Evolutionary conservation across 2,113 vertebrate species (phyloP), one percentile per base, ranked within the genome.

Genomic region (Apeltes quadracus): DNA sequence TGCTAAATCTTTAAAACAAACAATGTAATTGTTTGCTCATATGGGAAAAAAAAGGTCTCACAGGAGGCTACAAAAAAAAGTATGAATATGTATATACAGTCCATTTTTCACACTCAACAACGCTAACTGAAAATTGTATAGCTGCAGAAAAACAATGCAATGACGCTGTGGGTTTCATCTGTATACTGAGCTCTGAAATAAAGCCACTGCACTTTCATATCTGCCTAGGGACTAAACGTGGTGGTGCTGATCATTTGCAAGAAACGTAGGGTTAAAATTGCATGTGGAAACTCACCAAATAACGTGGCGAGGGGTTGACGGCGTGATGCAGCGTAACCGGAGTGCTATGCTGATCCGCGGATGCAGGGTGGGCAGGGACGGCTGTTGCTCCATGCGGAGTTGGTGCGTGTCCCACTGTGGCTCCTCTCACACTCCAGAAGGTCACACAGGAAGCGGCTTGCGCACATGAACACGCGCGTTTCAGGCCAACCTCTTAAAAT

Each of bases 381-480:
- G 80, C 73, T 79, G 76, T 48, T 75, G 67, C 78, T 76, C 79
- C 85, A 77, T 32, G 81, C 76, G 27, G 86, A 80, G 87, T 75
- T 22, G n/a, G 77, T 84, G 83, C 84, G 84, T 69, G 79, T 84
- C 81, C 82, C 53, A 79, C 87, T 83, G 86, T 82, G 82, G 78
- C 68, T 87, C 73, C 82, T 84, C 84, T 90, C 89, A 86, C 87
- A 84, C 84, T 87, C 79, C 86, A 90, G 88, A 90, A 89, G 89
- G 91, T 92, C 88, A 91, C 83, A 77, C 86, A 88, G 84, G 84
- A 87, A 89, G 88, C 84, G 81, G 88, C 81, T 70, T 50, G 25
- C 55, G 54, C 80, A 78, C 70, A 68, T 12, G n/a, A n/a, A n/a
- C 72, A 41, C 67, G 22, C 53, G 43, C 43, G 27, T 25, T 76